These are phyloP conservation scores for Scopus umbretta DNA, from an alignment of 2,113 vertebrate genomes.

Conservation along the genomic window DNA sequence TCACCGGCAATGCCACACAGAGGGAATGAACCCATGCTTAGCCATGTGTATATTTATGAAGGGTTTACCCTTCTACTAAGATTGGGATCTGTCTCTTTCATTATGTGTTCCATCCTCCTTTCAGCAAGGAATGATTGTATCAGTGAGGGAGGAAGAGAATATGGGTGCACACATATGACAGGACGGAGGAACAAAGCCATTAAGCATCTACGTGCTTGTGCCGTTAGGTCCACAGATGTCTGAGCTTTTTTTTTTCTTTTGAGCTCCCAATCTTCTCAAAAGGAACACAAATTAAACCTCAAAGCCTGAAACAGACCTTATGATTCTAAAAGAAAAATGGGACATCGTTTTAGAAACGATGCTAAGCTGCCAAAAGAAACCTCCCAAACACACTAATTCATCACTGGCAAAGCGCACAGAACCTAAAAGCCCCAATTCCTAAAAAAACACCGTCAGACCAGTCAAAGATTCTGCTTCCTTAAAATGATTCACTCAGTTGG, in stretches of 20 bases:
- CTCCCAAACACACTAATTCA: not conserved
- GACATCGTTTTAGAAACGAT: not conserved
- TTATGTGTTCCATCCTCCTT: not conserved
- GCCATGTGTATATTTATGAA: not conserved
- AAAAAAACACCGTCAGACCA: not conserved
- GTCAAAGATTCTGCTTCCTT: not conserved
- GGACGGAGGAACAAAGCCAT: not conserved
- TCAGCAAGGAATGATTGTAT: not conserved
- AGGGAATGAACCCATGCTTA: not conserved
- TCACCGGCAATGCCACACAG: not conserved
- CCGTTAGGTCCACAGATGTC: not conserved
- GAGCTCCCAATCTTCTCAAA: not conserved
- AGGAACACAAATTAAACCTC: not conserved
- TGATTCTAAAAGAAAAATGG: fast-evolving
- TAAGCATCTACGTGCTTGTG: not conserved
- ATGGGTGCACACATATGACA: not conserved
- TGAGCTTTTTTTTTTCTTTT: not conserved
- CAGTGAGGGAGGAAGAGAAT: not conserved
- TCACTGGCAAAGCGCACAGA: not conserved
- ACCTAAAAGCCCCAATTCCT: not conserved
- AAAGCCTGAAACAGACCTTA: not conserved
- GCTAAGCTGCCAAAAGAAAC: not conserved
- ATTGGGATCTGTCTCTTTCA: not conserved
- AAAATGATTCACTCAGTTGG: not conserved
- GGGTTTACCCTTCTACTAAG: not conserved